Evolutionary conservation across 2,888 invertebrate species (phyloP), one percentile per base, ranked within the genome.

Genomic region (Abscondita cerata): DNA sequence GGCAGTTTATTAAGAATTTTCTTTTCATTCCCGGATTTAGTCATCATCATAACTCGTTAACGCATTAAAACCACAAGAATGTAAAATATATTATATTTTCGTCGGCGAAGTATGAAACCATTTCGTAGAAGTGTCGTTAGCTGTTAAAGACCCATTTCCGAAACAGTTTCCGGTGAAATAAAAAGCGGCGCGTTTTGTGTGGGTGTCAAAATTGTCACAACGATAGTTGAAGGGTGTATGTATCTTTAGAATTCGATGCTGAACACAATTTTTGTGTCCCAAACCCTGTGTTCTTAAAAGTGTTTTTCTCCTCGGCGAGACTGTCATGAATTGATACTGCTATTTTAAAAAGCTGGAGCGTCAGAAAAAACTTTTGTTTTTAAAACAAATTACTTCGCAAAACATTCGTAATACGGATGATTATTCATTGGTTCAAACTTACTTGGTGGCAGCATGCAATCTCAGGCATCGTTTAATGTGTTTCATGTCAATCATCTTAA

Each of bases 401-500:
- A 40, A 15, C 6, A 13, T 12, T 46, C 46, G n/a, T 18, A 51
- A 18, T 75, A 76, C 77, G 76, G 77, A 77, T 78, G 77, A 79
- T 78, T 78, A 78, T 74, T 70, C 71, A 71, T 70, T 73, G 74
- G 76, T 74, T 72, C 75, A 73, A 66, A 72, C 40, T 53, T 40
- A 68, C 72, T 73, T n/a, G 68, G 71, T 74, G 71, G 75, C 69
- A 73, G 75, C 77, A 77, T 75, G 76, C 76, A 77, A 78, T 77
- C 74, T 74, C 74, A 75, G 75, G 78, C 76, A 78, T 77, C 77
- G 77, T 78, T 78, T 78, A 78, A 78, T 78, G 77, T 78, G 78
- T 78, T 78, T 73, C 75, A 67, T 77, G 79, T 79, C 78, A 80
- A 77, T 80, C 78, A 80, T 78, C 76, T 73, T 79, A 78, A 80